Evolutionary conservation across 2,888 invertebrate species (phyloP), one percentile per base, ranked within the genome.

Genomic region (Ochlodes sylvanus): DNA sequence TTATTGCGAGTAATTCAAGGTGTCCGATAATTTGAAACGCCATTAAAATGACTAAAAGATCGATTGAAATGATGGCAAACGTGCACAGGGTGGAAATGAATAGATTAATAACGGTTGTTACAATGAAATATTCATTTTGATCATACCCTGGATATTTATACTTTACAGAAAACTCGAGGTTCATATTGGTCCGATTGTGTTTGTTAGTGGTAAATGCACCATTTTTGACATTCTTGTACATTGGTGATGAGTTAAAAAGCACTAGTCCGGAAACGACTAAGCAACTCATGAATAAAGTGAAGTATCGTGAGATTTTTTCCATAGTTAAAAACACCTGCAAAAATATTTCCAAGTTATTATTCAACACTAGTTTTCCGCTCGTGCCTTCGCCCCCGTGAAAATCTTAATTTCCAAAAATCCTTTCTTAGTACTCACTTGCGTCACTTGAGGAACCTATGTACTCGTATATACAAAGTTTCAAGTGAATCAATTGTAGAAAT

Each of bases 21-120:
- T 65, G 65, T 27, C 65, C 65, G 7, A 57, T 50, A 15, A 65
- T 58, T 65, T 65, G 65, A 6, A 58, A 65, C 19, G 52, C 14
- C 38, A 65, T 65, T 41, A 65, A 27, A 7, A 58, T 41, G 7
- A 58, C 15, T 5, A 65, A 41, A 12, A 65, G 27, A 27, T 65
- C 65, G 3, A 58, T 65, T 1, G 50, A 4, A 17, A 65, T 12
- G 1, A 58, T n/a, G 0, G 65, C 50, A 14, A 42, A 6, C 7
- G 52, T 34, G 19, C 65, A 65, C 6, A 65, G 0, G 15, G 12
- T 15, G 12, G 52, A 65, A 7, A 65, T 17, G 19, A n/a, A 58
- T 0, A 58, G 15, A 27, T 65, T 58, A 14, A 58, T 38, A n/a
- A 65, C 12, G 1, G 65, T 65, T 9, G 50, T 27, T 0, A 58